These are phyloP conservation scores for Vanessa tameamea DNA, from an alignment of 1,140 invertebrate species.

Conservation along the genomic window DNA sequence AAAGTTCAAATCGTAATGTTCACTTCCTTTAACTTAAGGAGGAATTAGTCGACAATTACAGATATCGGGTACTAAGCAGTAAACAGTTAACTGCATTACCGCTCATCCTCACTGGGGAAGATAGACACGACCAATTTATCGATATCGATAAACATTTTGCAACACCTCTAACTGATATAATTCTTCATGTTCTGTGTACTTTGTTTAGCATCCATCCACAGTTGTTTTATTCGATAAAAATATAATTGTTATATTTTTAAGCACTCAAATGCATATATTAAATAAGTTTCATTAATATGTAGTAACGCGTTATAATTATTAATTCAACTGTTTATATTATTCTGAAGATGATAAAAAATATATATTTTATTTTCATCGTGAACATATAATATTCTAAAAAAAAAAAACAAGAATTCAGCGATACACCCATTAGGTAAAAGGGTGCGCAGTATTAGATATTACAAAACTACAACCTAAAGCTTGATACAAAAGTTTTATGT, in stretches of 20 bases:
- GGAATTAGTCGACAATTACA: conserved; percentile 52
- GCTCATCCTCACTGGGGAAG: conserved; percentile 58
- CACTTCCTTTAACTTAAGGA: conserved; percentile 28
- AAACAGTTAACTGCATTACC: conserved; percentile 67
- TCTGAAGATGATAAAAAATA: too few species aligned
- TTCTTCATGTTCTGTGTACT: not conserved
- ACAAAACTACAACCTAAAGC: too few species aligned
- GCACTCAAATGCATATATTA: too few species aligned
- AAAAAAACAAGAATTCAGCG: too few species aligned
- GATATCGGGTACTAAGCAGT: conserved; percentile 56
- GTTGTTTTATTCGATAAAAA: not conserved
- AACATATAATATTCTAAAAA: too few species aligned
- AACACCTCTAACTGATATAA: not conserved
- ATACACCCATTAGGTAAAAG: too few species aligned
- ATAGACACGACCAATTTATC: conserved; percentile 13
- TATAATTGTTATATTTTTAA: not conserved
- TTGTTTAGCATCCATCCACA: not conserved
- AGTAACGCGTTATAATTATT: too few species aligned
- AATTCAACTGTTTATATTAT: too few species aligned
- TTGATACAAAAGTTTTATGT: too few species aligned
- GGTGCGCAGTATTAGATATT: not conserved
- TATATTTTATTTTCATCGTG: too few species aligned
- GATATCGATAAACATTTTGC: conserved; percentile 39
- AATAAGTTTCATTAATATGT: too few species aligned
- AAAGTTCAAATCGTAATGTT: conserved; percentile 22